These are phyloP conservation scores for Rattus norvegicus DNA, from an alignment of 2,113 vertebrate species.

Conservation along the genomic window DNA sequence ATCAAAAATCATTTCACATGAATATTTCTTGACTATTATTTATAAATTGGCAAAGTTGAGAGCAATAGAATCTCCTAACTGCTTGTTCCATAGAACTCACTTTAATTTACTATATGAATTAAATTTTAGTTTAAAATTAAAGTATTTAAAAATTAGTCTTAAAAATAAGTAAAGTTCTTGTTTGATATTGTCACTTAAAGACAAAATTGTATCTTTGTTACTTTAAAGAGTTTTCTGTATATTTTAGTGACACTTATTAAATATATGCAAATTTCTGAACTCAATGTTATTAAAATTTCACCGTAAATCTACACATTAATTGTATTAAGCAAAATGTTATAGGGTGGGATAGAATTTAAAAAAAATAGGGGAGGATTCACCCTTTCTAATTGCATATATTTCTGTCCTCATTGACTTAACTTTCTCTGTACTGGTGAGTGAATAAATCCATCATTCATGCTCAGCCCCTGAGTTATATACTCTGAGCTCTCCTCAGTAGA, in stretches of 20 bases:
- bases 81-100: not conserved
- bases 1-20: not conserved
- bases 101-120: not conserved
- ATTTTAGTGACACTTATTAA: not conserved
- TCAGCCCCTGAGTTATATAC: not conserved
- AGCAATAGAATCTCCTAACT: not conserved
- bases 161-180: not conserved
- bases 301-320: not conserved
- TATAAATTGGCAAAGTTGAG: not conserved
- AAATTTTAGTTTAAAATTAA: not conserved
- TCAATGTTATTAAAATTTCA: not conserved
- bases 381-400: not conserved
- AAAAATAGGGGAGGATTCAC: not conserved
- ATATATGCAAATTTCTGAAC: not conserved
- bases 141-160: not conserved
- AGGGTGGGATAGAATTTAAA: not conserved
- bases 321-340: not conserved
- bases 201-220: not conserved
- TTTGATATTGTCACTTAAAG: not conserved
- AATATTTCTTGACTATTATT: not conserved
- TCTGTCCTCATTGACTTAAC: not conserved
- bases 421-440: not conserved
- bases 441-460: not conserved
- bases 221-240: not conserved
- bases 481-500: not conserved